Evolutionary conservation across 2,797 vertebrate genomes (phyloP).

Genomic region (Acanthornis magna): DNA sequence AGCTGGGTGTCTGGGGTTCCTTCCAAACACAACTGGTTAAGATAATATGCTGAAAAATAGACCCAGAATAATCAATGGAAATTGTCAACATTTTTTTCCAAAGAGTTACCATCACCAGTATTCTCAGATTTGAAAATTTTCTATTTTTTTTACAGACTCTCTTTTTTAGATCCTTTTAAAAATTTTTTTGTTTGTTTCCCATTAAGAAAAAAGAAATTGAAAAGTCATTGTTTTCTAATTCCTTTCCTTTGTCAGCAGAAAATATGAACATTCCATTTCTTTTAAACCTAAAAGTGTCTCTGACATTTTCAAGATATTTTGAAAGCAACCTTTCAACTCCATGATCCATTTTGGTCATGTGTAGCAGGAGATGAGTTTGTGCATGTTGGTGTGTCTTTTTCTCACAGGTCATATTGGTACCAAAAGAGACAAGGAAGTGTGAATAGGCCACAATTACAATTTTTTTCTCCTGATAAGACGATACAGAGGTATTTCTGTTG

Average conservation of each 20-base stretch:
- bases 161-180: not conserved
- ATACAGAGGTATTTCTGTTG: not conserved
- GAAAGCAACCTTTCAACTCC: not conserved
- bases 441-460: not conserved
- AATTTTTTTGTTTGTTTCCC: not conserved
- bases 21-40: not conserved
- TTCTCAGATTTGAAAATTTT: not conserved
- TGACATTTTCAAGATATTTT: not conserved
- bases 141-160: not conserved
- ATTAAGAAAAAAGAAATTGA: not conserved
- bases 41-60: not conserved
- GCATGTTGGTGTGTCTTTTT: not conserved
- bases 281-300: not conserved
- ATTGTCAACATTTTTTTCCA: not conserved
- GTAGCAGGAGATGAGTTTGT: not conserved
- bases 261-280: accelerated
- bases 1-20: not conserved
- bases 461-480: not conserved
- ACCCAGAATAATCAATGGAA: not conserved
- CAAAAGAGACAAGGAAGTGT: not conserved
- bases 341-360: not conserved
- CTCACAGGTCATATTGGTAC: not conserved
- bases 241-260: not conserved
- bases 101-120: not conserved
- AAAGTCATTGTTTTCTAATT: not conserved